Percentiles rank a stretch among this genome's conserved stretches.
Evolutionary conservation across 2,797 vertebrate genomes (phyloP).

Genomic region (Nothura maculosa): DNA sequence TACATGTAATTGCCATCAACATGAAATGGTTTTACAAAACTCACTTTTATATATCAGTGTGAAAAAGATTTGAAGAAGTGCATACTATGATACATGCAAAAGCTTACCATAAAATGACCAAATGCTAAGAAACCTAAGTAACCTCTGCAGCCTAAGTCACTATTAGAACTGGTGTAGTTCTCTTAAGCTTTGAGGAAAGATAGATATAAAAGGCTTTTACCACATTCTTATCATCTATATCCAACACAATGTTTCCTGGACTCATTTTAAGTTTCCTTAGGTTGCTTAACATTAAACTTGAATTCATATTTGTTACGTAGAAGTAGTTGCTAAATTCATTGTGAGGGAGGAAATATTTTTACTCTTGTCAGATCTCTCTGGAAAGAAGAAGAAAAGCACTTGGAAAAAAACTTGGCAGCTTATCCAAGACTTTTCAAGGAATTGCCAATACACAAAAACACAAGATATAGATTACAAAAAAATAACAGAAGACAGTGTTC

Average conservation of each 20-base stretch:
- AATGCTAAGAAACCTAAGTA: no score
- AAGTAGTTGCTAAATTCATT: not conserved
- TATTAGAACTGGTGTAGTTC: not conserved
- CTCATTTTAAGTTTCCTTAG: not conserved
- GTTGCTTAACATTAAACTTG: not conserved
- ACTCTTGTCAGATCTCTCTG: not conserved
- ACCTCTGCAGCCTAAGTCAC: not conserved
- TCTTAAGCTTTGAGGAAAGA: not conserved
- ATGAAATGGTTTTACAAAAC: not conserved
- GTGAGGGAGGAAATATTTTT: not conserved
- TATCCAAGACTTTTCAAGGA: not conserved
- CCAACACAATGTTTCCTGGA: not conserved
- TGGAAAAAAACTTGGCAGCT: not conserved
- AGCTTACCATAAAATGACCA: not conserved
- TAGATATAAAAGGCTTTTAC: not conserved
- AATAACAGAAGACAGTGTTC: not conserved
- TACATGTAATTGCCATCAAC: not conserved
- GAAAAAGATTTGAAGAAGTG: not conserved
- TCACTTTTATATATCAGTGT: not conserved
- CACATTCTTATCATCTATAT: not conserved
- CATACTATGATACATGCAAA: accelerated
- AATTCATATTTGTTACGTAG: not conserved
- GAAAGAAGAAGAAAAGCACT: not conserved
- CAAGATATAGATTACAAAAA: not conserved
- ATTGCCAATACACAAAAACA: not conserved